A percentile compares a stretch with the other conserved stretches of the same genome.
phyloP scores from a whole-genome alignment of 1,140 invertebrate genomes.

The Drosophila lini region DNA sequence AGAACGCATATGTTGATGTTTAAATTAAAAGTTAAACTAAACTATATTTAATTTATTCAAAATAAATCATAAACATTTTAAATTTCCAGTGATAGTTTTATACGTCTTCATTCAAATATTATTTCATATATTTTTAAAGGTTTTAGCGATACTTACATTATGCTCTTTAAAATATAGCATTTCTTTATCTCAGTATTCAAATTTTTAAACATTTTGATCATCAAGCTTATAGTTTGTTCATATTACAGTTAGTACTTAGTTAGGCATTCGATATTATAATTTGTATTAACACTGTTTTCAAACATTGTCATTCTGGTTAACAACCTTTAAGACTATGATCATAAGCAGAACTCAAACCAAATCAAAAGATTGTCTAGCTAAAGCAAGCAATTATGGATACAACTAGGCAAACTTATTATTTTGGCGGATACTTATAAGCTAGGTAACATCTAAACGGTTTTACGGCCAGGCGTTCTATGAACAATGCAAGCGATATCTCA shows the following conservation, averaged over 20 bases:
- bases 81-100: too few species aligned
- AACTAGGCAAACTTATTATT: slow-evolving; percentile 33
- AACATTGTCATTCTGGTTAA: slow-evolving; percentile 43
- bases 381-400: slow-evolving; percentile 59
- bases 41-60: background rate
- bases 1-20: background rate
- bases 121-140: background rate
- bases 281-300: slow-evolving; percentile 37
- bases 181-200: background rate
- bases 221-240: slow-evolving; percentile 38
- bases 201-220: slow-evolving; percentile 31
- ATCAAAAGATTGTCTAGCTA: slow-evolving; percentile 44
- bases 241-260: slow-evolving; percentile 52
- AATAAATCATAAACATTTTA: background rate
- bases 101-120: background rate
- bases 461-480: slow-evolving; percentile 42
- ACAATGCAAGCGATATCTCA: slow-evolving; percentile 50
- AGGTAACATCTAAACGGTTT: slow-evolving; percentile 26
- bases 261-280: slow-evolving; percentile 68
- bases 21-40: background rate
- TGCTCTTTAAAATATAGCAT: background rate
- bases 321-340: slow-evolving; percentile 10
- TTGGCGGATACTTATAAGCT: slow-evolving; percentile 12
- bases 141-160: background rate
- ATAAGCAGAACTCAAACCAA: slow-evolving; percentile 49